phyloP scores from a whole-genome alignment of 2,113 vertebrate species.

The Colius striatus region DNA sequence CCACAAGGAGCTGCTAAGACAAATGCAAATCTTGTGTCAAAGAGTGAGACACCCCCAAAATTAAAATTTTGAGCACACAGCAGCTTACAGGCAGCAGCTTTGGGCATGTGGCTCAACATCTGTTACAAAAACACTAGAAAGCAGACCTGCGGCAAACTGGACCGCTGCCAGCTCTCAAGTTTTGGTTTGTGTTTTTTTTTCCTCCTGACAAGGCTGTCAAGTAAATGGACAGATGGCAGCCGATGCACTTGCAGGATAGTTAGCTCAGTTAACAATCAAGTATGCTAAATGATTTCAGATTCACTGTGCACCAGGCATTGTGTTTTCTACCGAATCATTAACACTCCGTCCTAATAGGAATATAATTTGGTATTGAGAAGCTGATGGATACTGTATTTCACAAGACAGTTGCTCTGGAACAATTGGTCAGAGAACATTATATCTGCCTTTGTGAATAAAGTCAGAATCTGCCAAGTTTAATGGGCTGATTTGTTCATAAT shows the following conservation, averaged over 20 bases:
- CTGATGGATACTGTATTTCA: not conserved
- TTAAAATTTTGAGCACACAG: conserved; percentile 46
- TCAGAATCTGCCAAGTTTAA: not conserved
- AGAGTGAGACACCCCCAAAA: not conserved
- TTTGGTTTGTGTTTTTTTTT: not conserved
- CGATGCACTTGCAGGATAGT: conserved; percentile 22
- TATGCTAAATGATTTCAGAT: conserved; percentile 54
- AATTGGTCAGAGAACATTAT: conserved; percentile 9
- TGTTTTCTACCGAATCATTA: conserved; percentile 55
- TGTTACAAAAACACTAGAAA: conserved; percentile 72
- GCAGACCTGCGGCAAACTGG: conserved; percentile 69
- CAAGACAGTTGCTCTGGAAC: conserved; percentile 26
- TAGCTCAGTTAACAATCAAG: conserved; percentile 66
- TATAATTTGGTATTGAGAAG: not conserved
- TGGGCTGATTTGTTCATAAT: not conserved
- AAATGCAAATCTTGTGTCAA: not conserved
- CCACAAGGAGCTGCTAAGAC: not conserved
- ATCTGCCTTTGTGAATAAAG: not conserved
- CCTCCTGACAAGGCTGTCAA: conserved; percentile 64
- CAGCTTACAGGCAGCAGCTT: conserved; percentile 57
- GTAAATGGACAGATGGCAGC: conserved; percentile 77
- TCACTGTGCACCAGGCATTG: conserved; percentile 20
- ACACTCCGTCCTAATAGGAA: conserved; percentile 18
- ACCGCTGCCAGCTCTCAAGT: conserved; percentile 57
- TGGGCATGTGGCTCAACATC: conserved; percentile 75